Evolutionary conservation across 2,113 vertebrate genomes (phyloP), one percentile per base, ranked within the genome.

Genomic region (Hucho hucho): DNA sequence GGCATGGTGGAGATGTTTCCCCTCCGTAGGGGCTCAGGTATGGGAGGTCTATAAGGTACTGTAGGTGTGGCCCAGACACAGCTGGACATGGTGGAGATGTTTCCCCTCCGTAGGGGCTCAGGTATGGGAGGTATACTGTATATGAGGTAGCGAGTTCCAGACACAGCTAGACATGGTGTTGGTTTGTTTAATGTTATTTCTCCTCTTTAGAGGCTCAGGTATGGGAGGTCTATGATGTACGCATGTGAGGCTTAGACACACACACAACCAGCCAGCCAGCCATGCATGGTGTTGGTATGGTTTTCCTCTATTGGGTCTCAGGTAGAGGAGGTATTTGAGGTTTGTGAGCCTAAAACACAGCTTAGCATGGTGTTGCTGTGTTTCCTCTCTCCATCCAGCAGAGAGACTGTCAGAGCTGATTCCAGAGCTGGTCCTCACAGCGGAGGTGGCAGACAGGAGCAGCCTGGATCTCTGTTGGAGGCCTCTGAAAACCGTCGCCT

Each of bases 301-400:
- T n/a, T 61, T 22, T 61, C n/a, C 58, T 61, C 18, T 61, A 13
- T 61, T 20, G 61, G 61, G 22, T 2, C 3, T 24, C 63, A 24
- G 22, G 24, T 26, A 12, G 4, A n/a, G 4, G 12, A 28, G 63
- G 11, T 64, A 64, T 16, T 14, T 26, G 63, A 64, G 63, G 63
- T 28, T 16, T 16, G 63, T n/a, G 81, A 79, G 83, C 79, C 80
- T 78, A 80, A 83, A 84, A 85, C 83, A 69, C 84, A 71, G 86
- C 82, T 79, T 84, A 78, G 86, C 84, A 67, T 43, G 18, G 61
- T 71, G 74, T 82, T 76, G 69, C 59, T 81, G 49, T 63, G 80
- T 64, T 63, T 79, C 11, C 28, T 64, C 53, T 66, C 46, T 66
- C 29, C 28, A 14, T 58, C 67, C 73, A 25, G 28, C 66, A 43